phyloP scores from a whole-genome alignment of 2,113 vertebrate genomes.

The Lycocorax pyrrhopterus region DNA sequence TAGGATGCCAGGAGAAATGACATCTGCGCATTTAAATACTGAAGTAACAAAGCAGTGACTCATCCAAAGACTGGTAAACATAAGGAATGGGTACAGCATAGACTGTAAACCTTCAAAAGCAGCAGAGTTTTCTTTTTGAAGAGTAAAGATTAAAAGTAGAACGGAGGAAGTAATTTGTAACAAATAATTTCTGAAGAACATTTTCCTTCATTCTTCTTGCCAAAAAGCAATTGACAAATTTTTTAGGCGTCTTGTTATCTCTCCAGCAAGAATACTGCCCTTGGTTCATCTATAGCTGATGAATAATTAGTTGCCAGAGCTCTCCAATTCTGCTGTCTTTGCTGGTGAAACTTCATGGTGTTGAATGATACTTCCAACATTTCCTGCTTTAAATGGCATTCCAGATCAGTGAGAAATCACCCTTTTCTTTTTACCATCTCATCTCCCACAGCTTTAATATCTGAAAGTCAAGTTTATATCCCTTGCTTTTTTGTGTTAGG shows the following conservation, averaged over 20 bases:
- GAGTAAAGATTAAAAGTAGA: not conserved
- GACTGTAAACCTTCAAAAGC: not conserved
- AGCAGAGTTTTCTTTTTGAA: not conserved
- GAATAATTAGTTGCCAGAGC: not conserved
- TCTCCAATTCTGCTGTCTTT: not conserved
- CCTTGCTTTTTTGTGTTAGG: not conserved
- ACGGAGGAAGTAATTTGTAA: not conserved
- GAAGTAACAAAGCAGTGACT: not conserved
- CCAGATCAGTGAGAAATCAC: not conserved
- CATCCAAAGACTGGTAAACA: not conserved
- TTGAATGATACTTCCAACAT: not conserved
- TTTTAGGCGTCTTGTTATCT: not conserved
- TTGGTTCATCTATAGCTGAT: not conserved
- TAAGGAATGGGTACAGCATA: not conserved
- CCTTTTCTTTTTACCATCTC: rapidly evolving
- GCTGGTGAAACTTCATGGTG: not conserved
- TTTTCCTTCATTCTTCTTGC: not conserved
- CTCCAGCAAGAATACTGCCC: not conserved
- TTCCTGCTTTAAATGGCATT: not conserved
- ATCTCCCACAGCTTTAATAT: not conserved
- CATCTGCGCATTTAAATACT: not conserved
- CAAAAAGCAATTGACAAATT: not conserved
- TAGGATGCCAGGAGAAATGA: not conserved
- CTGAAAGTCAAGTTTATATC: not conserved
- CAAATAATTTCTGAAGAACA: not conserved